phyloP scores from a whole-genome alignment of 2,888 invertebrate species.

The Cryptus armator region DNA sequence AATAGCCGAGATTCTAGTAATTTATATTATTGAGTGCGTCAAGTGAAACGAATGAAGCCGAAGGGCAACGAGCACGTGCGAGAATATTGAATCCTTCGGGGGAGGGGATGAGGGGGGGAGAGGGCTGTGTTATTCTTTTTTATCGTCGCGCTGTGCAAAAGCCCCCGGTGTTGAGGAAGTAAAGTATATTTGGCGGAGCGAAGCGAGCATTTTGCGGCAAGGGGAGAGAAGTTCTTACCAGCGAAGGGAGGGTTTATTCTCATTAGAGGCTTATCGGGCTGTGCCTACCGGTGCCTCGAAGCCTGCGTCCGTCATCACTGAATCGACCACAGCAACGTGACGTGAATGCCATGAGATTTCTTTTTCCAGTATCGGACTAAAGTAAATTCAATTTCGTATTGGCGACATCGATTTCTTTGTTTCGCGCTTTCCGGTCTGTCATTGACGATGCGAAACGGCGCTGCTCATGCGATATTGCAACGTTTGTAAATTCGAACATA shows the following conservation, averaged over 20 bases:
- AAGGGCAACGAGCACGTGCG: constrained; percentile 22
- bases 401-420: constrained; percentile 57
- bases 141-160: constrained; percentile 44
- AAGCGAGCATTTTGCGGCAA: constrained; percentile 30
- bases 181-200: constrained; percentile 23
- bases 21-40: constrained; percentile 16
- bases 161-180: constrained; percentile 9
- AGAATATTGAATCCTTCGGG: constrained; percentile 41
- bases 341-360: constrained; percentile 43
- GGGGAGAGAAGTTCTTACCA: constrained; percentile 33
- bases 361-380: constrained; percentile 23
- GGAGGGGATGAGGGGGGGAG: too few species aligned
- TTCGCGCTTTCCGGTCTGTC: constrained; percentile 29
- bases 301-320: constrained; percentile 39
- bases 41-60: background rate
- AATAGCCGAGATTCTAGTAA: constrained; percentile 17
- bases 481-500: background rate
- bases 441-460: constrained; percentile 9
- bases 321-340: constrained; percentile 59
- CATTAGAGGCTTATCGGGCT: constrained; percentile 54
- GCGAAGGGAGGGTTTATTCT: constrained; percentile 54
- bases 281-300: constrained; percentile 33
- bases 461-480: background rate
- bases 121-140: constrained; percentile 42
- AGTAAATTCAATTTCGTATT: constrained; percentile 59